Evolutionary conservation across 2,113 vertebrate species (phyloP).

Genomic region (Tinamus guttatus): DNA sequence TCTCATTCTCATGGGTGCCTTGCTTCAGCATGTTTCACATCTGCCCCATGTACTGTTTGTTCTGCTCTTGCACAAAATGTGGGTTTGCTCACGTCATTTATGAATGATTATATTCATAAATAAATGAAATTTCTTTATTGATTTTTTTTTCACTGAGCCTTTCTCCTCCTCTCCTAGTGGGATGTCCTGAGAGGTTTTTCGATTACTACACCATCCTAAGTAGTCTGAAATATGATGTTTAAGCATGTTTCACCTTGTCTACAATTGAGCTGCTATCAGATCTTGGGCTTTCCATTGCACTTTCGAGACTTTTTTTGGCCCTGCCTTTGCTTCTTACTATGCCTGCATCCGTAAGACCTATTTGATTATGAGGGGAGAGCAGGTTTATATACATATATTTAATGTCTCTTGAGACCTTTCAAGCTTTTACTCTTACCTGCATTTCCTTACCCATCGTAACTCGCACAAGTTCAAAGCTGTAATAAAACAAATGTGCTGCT

Average conservation of each 20-base stretch:
- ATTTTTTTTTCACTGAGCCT: neutral
- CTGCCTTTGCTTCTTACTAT: neutral
- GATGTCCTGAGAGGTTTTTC: neutral
- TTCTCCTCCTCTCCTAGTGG: neutral
- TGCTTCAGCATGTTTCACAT: neutral
- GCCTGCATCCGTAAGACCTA: neutral
- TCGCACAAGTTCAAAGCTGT: neutral
- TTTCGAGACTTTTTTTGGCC: neutral
- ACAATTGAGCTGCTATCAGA: neutral
- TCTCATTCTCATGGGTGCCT: neutral
- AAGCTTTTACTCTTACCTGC: neutral
- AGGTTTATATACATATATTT: neutral
- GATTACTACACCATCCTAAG: neutral
- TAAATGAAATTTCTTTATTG: no score
- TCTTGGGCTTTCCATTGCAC: neutral
- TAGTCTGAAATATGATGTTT: neutral
- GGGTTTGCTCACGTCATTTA: neutral
- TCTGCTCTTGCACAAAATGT: neutral
- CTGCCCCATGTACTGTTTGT: neutral
- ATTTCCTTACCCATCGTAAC: neutral
- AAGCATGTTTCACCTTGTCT: neutral
- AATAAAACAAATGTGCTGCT: neutral
- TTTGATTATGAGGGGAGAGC: neutral
- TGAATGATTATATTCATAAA: no score
- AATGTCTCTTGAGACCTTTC: neutral